Evolutionary conservation across 2,888 invertebrate genomes (phyloP), one percentile per base, ranked within the genome.

Genomic region (Automeris io): DNA sequence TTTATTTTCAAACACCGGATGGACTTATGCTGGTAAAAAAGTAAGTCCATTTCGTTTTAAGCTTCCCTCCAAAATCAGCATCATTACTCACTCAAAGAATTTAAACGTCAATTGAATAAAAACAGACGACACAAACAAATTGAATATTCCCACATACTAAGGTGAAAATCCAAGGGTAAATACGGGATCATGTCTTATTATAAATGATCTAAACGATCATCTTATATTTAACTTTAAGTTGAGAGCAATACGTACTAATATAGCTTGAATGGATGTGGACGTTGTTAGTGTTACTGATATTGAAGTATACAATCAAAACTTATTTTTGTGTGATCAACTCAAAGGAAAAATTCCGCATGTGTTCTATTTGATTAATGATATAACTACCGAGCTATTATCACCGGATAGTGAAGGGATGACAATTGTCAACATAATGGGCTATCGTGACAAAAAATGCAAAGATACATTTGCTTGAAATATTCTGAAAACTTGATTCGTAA

Each of bases 91-190:
- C 58, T 52, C 57, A 49, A 61, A 65, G 71, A 73, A 76, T 75
- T 79, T 76, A 65, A 65, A 66, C 81, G 78, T 81, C 85, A 75
- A 83, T 81, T 83, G 73, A 70, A 83, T 79, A 85, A 85, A 83
- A 83, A 86, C 85, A 86, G 71, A 62, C 61, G 75, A 71, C 70
- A 62, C 61, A 77, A 80, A 85, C 85, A 82, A 86, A 86, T 86
- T 83, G 77, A 70, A 73, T 77, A 79, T 81, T 80, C 83, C 83
- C 85, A 81, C 83, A 83, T 72, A 61, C 63, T 70, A 73, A 83
- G 80, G 86, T 82, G 86, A 85, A 85, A 85, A 86, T 83, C 76
- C 73, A 67, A 75, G 71, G 69, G 73, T 70, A 85, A 86, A 85
- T 74, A 83, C 54, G 49, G 74, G 74, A 77, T 77, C 70, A 66